phyloP scores from a whole-genome alignment of 1,140 invertebrate species.

The Eciton burchellii region DNA sequence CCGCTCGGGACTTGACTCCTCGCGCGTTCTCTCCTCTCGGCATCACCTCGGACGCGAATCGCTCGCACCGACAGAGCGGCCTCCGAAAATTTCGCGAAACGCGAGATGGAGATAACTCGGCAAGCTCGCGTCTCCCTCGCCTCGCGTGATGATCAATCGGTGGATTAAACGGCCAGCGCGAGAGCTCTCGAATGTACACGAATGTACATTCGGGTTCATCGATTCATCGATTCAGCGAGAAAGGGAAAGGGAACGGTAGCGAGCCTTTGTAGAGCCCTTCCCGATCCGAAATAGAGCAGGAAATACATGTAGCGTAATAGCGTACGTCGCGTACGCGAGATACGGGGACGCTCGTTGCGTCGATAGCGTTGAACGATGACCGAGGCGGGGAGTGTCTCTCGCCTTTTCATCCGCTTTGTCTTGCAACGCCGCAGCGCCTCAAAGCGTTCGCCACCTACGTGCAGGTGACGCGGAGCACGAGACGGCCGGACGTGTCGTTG shows the following conservation, averaged over 20 bases:
- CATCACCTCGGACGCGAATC: conserved; percentile 12
- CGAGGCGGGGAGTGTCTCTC: background rate
- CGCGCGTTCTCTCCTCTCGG: background rate
- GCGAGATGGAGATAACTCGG: too few relatives aligned
- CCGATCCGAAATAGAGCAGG: too few relatives aligned
- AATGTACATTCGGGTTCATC: too few relatives aligned
- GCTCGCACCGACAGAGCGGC: background rate
- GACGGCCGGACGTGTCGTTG: conserved; percentile 37
- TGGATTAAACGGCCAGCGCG: too few relatives aligned
- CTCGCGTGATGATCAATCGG: too few relatives aligned
- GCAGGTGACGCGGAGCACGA: conserved; percentile 61
- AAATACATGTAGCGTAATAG: background rate
- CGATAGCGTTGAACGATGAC: background rate
- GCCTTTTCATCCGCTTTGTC: background rate
- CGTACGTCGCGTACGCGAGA: background rate
- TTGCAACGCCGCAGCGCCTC: background rate
- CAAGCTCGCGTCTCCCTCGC: too few relatives aligned
- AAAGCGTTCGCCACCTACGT: conserved; percentile 64
- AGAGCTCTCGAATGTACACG: too few relatives aligned
- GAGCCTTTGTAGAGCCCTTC: too few relatives aligned
- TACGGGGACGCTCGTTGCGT: too few relatives aligned
- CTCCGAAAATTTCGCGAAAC: background rate
- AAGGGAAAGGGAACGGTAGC: background rate
- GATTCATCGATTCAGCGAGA: background rate
- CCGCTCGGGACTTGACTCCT: background rate